Evolutionary conservation across 2,113 vertebrate genomes (phyloP), one percentile per base, ranked within the genome.

Genomic region (Leptobrachium leishanense): DNA sequence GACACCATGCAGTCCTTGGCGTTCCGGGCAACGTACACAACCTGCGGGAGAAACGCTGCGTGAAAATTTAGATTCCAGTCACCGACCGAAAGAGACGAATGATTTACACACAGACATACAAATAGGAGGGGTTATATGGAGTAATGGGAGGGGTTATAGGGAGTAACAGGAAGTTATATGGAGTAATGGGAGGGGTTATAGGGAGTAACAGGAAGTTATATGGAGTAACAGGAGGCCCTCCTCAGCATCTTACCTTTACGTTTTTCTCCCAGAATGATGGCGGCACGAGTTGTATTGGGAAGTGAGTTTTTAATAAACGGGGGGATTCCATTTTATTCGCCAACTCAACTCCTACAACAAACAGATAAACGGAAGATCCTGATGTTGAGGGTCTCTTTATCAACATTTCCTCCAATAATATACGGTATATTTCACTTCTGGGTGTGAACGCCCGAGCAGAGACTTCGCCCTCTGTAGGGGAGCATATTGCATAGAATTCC

Each of bases 231-330:
- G 55, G 55, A 12, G 13, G 1, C 11, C 13, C 7, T 59, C 13
- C 6, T 2, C 13, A 8, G 31, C 68, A 43, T 63, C 79, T 84
- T 62, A 94, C 93, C 87, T 95, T 95, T 85, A 91, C 92, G 73
- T 91, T 90, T 40, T 72, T 71, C 82, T 91, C 85, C 92, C 92
- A 94, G 86, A 95, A 93, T 31, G 87, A 91, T 3, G 82, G 73
- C 4, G 93, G 94, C 68, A 95, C 85, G 77, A 95, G 68, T 54
- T 93, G 88, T 68, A 93, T 82, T 1, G 93, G 92, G 42, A 95
- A 85, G 78, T 95, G 93, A 11, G 92, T 92, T 79, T 94, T 94
- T 43, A 94, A 92, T 13, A 92, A 42, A 83, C 93, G 86, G 0
- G 90, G 93, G 0, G 91, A 89, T 9, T 83, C 82, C 88, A 89